phyloP scores from a whole-genome alignment of 2,797 vertebrate genomes.

The Trichosurus vulpecula region DNA sequence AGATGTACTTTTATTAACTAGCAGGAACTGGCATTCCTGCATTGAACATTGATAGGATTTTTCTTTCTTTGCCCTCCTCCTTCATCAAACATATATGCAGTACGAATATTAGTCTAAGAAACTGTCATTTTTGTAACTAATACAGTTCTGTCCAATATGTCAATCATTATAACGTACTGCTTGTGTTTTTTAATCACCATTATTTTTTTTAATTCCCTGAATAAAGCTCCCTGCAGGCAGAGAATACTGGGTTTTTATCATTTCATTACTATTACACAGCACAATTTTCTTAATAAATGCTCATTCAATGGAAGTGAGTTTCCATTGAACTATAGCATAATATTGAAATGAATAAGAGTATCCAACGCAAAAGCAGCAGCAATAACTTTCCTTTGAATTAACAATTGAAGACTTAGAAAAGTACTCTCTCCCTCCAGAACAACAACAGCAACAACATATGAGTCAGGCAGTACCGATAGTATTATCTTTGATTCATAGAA shows the following conservation, averaged over 20 bases:
- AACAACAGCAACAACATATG: background rate
- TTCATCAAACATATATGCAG: background rate
- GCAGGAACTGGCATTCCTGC: background rate
- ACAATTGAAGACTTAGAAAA: background rate
- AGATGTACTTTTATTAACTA: constrained; percentile 33
- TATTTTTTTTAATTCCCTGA: background rate
- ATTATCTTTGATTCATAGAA: background rate
- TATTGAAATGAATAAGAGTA: background rate
- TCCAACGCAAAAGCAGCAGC: background rate
- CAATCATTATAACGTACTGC: background rate
- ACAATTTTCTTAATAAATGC: background rate
- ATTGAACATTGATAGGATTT: constrained; percentile 2
- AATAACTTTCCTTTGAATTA: background rate
- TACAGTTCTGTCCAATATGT: constrained; percentile 3
- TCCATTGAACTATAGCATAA: background rate
- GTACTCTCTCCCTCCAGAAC: background rate
- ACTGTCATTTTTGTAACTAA: background rate
- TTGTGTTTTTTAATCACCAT: background rate
- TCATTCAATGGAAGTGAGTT: background rate
- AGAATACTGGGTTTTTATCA: background rate
- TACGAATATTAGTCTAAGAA: constrained; percentile 36
- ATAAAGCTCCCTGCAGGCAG: background rate
- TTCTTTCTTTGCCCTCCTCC: background rate
- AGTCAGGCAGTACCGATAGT: background rate
- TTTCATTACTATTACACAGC: background rate